Percentiles rank a stretch among this genome's conserved stretches.
phyloP scores from a whole-genome alignment of 2,888 invertebrate genomes.

The Trilocha varians region DNA sequence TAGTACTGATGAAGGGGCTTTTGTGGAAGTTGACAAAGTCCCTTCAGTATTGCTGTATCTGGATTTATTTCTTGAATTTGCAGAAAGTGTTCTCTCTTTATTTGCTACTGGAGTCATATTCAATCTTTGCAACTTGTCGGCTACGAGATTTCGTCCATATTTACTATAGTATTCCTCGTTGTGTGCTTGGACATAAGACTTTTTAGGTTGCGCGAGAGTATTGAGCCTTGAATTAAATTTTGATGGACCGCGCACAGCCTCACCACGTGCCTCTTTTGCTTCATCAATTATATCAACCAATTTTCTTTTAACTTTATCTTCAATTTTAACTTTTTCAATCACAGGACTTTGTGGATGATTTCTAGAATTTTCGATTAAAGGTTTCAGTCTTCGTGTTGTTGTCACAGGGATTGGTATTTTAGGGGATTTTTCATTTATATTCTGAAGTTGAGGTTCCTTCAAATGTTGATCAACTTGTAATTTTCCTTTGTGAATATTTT shows the following conservation, averaged over 20 bases:
- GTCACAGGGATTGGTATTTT: constrained; percentile 13
- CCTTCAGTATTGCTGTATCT: constrained; percentile 19
- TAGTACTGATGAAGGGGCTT: constrained; percentile 23
- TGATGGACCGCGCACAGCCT: constrained; percentile 58
- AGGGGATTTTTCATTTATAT: constrained; percentile 7
- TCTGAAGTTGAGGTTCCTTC: constrained; percentile 13
- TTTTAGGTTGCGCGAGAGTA: constrained; percentile 55
- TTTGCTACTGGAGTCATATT: constrained; percentile 13
- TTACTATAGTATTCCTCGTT: constrained; percentile 40
- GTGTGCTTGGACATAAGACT: constrained; percentile 43
- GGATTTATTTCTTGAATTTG: constrained; percentile 15
- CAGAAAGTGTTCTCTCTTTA: constrained; percentile 3
- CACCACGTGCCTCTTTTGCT: constrained; percentile 56
- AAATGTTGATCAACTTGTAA: constrained; percentile 30
- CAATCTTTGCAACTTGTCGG: constrained; percentile 34
- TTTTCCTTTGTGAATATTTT: constrained; percentile 22
- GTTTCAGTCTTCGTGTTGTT: constrained; percentile 18
- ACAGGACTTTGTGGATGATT: constrained; percentile 14
- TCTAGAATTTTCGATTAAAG: constrained; percentile 17
- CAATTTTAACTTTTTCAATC: constrained; percentile 24
- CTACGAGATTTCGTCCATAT: constrained; percentile 32
- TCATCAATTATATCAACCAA: constrained; percentile 51
- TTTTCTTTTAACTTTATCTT: constrained; percentile 31
- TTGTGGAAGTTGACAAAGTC: constrained; percentile 16
- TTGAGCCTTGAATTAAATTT: constrained; percentile 43